A percentile compares a stretch with the other conserved stretches of the same genome.
phyloP scores from a whole-genome alignment of 2,888 invertebrate species.

The Stenodema calcarata region DNA sequence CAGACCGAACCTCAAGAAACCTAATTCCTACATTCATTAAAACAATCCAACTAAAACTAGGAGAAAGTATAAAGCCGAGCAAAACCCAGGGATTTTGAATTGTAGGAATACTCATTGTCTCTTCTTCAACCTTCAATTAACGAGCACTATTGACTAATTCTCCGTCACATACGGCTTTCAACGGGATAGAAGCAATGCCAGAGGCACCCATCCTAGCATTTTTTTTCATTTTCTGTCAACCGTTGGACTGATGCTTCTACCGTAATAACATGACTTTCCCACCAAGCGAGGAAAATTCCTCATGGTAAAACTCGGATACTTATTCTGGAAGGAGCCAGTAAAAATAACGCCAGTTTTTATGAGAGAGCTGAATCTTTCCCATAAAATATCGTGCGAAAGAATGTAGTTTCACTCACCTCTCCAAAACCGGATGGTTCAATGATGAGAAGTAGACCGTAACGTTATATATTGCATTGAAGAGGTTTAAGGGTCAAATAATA shows the following conservation, averaged over 20 bases:
- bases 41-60: no score
- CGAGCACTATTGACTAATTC: no score
- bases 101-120: no score
- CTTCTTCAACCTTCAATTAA: no score
- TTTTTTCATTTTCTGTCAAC: not conserved
- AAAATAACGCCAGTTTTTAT: not conserved
- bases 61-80: no score
- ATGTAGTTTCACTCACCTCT: not conserved
- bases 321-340: not conserved
- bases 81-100: no score
- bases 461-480: no score
- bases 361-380: not conserved
- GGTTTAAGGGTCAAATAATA: no score
- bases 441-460: no score
- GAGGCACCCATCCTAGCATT: not conserved
- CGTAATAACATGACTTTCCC: not conserved
- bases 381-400: not conserved
- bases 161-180: not conserved
- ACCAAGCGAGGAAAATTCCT: not conserved
- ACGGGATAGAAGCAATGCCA: not conserved
- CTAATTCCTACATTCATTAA: no score
- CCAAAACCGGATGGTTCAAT: not conserved
- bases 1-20: no score
- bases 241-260: not conserved
- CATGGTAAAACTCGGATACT: not conserved